Conservation (phyloP, 64 coral and sea anemone genomes). For the Stichodactyla mertensii region DNA sequence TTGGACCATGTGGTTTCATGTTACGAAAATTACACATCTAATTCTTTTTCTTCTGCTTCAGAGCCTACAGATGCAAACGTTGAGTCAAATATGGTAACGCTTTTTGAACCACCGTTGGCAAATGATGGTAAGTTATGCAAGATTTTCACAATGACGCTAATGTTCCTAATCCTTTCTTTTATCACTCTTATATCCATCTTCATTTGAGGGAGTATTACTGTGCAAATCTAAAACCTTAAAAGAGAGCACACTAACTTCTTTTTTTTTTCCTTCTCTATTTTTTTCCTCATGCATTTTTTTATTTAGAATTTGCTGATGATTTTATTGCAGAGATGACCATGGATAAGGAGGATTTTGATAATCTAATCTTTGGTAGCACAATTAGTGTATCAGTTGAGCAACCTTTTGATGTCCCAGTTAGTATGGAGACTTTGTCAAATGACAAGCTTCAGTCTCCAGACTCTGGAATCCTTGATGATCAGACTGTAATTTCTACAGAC, state of each 20-base stretch:
- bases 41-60: not conserved
- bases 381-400: not conserved
- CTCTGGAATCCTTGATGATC: conserved; percentile 1
- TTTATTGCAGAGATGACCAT: conserved; percentile 36
- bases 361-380: not conserved
- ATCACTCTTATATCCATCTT: not conserved
- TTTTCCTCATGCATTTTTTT: not conserved
- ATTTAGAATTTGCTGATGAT: conserved; percentile 23
- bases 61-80: not conserved
- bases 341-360: conserved; percentile 14
- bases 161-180: not conserved
- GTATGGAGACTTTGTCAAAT: not conserved
- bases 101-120: not conserved
- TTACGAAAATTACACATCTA: not conserved
- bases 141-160: not conserved
- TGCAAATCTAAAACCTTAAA: not conserved
- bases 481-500: not conserved
- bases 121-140: not conserved
- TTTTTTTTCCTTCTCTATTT: not conserved
- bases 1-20: not conserved
- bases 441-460: not conserved
- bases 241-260: not conserved
- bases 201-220: not conserved
- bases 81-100: not conserved
- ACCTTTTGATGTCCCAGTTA: not conserved